phyloP scores from a whole-genome alignment of 2,797 vertebrate species.

The Pantherophis alleghaniensis region DNA sequence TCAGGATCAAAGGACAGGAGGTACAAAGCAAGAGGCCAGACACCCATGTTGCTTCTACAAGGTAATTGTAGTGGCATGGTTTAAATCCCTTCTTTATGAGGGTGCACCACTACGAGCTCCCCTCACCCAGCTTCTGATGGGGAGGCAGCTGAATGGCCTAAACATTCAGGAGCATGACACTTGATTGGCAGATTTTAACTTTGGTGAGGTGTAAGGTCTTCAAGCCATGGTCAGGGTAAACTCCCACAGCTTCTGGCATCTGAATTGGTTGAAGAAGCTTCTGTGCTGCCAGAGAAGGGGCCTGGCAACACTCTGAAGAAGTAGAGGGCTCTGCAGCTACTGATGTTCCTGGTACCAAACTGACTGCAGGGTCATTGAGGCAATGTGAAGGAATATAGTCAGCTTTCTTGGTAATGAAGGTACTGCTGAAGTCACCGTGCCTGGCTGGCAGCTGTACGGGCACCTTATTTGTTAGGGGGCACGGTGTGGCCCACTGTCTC shows the following conservation, averaged over 20 bases:
- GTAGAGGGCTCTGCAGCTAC: not conserved
- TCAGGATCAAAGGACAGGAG: not conserved
- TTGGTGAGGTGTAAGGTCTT: not conserved
- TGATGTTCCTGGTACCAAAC: not conserved
- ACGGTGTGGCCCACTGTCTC: not conserved
- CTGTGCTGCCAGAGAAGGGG: not conserved
- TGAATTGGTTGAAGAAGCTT: not conserved
- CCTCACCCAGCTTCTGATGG: not conserved
- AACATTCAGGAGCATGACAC: not conserved
- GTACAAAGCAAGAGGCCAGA: not conserved
- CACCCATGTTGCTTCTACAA: not conserved
- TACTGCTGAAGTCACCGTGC: not conserved
- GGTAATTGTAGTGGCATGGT: not conserved
- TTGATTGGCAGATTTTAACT: not conserved
- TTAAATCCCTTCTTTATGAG: not conserved
- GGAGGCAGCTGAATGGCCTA: not conserved
- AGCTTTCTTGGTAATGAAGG: not conserved
- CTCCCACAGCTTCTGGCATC: not conserved
- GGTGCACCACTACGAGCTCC: not conserved
- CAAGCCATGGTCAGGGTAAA: not conserved
- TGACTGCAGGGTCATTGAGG: not conserved
- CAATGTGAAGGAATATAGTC: not conserved
- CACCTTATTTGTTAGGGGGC: not conserved
- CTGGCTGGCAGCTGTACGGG: not conserved
- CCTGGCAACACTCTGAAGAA: not conserved